Conservation (phyloP, 2,888 invertebrate species). For the Taphrorychus bicolor region DNA sequence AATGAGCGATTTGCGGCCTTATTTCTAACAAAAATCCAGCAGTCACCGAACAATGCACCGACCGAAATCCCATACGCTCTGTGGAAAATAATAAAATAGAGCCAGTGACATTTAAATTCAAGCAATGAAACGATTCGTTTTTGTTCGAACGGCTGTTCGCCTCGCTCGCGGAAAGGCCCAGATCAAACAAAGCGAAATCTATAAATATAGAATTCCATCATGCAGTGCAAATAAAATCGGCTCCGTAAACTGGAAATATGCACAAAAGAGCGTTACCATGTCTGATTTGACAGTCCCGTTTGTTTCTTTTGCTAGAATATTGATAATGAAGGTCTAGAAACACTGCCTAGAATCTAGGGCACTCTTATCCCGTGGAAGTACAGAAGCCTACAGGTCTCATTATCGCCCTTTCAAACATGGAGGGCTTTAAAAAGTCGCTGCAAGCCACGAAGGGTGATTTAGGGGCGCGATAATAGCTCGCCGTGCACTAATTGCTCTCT, state of each 20-base stretch:
- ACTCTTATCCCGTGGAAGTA: not conserved
- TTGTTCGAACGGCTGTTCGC: not conserved
- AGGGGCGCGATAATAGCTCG: constrained; percentile 36
- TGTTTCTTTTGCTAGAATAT: not conserved
- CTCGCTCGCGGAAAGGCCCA: not conserved
- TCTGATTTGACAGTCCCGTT: no score
- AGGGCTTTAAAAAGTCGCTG: constrained; percentile 26
- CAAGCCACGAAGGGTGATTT: constrained; percentile 29
- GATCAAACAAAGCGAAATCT: not conserved
- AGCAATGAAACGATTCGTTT: not conserved
- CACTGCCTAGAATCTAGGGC: not conserved
- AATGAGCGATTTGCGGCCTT: no score
- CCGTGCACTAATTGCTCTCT: constrained; percentile 34
- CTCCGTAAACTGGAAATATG: not conserved
- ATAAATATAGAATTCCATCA: not conserved
- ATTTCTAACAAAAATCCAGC: no score
- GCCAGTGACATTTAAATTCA: not conserved
- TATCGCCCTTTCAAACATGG: constrained; percentile 24
- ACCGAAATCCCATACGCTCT: not conserved
- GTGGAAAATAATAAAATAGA: not conserved
- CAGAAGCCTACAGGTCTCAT: constrained; percentile 18
- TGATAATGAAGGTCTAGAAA: not conserved
- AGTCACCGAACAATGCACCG: no score
- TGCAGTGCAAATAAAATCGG: not conserved
- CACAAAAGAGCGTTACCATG: not conserved